Percentiles rank a stretch among this genome's conserved stretches.
Conservation (phyloP, 1,140 invertebrate species). For the Cydia pomonella region DNA sequence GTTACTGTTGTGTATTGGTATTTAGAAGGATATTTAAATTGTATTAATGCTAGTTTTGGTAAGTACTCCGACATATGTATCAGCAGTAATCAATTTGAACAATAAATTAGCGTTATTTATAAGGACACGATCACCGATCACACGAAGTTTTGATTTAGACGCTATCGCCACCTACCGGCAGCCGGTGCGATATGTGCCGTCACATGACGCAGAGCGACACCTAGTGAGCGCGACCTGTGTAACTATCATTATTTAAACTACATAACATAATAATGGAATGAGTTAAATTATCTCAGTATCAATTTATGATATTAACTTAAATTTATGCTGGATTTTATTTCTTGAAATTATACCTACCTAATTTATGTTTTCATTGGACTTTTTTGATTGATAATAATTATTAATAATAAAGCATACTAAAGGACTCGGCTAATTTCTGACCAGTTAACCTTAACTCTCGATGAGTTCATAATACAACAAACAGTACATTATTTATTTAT, state of each 20-base stretch:
- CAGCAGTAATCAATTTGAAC: neutral
- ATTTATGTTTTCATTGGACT: too few species aligned
- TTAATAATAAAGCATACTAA: neutral
- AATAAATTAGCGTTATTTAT: neutral
- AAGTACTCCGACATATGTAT: neutral
- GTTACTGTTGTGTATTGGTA: too few species aligned
- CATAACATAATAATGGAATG: neutral
- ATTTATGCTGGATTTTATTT: too few species aligned
- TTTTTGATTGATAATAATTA: too few species aligned
- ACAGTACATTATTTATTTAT: neutral
- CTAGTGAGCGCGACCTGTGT: neutral
- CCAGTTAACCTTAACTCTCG: neutral
- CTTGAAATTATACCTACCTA: too few species aligned
- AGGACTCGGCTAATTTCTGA: neutral
- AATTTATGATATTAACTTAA: too few species aligned
- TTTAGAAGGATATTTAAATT: too few species aligned
- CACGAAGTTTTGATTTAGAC: neutral
- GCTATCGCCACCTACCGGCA: neutral
- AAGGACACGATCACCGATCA: neutral
- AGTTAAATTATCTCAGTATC: neutral
- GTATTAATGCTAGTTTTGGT: too few species aligned
- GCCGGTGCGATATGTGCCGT: neutral
- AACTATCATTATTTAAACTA: neutral
- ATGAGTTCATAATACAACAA: neutral
- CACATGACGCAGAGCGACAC: slow-evolving; percentile 28